Evolutionary conservation across 2,113 vertebrate genomes (phyloP).

Genomic region (Nyctibius bracteatus): DNA sequence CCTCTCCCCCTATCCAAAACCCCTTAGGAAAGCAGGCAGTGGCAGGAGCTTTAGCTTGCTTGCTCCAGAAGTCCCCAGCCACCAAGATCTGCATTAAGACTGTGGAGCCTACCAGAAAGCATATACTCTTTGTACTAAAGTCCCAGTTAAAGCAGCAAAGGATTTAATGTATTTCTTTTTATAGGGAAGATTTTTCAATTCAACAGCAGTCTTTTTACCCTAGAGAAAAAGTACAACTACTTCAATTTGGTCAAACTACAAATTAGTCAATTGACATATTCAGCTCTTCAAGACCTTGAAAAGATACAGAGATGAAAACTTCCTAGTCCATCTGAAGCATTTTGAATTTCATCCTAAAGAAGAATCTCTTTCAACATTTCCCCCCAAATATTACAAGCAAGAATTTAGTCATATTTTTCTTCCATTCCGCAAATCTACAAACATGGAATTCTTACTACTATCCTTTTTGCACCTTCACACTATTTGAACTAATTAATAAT

Average conservation of each 20-base stretch:
- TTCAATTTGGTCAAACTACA: not conserved
- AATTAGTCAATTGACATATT: not conserved
- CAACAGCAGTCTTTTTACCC: not conserved
- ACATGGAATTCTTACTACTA: not conserved
- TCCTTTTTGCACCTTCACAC: not conserved
- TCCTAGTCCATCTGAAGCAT: not conserved
- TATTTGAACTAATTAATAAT: not conserved
- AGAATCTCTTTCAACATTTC: conserved; percentile 32
- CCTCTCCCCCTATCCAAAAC: not conserved
- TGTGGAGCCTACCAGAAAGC: not conserved
- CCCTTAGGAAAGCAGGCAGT: not conserved
- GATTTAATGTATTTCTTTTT: not conserved
- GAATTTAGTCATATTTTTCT: not conserved
- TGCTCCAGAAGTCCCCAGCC: not conserved
- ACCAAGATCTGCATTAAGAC: not conserved
- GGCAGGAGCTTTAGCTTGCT: not conserved
- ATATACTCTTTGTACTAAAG: not conserved
- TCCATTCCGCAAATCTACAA: not conserved
- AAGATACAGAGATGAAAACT: not conserved
- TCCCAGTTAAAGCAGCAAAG: not conserved
- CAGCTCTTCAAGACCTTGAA: not conserved
- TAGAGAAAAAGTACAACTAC: not conserved
- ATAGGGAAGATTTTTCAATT: not conserved
- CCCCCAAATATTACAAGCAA: conserved; percentile 35
- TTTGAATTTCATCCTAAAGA: conserved; percentile 21